Conservation (phyloP, 2,797 vertebrate species). For the Avahi laniger region DNA sequence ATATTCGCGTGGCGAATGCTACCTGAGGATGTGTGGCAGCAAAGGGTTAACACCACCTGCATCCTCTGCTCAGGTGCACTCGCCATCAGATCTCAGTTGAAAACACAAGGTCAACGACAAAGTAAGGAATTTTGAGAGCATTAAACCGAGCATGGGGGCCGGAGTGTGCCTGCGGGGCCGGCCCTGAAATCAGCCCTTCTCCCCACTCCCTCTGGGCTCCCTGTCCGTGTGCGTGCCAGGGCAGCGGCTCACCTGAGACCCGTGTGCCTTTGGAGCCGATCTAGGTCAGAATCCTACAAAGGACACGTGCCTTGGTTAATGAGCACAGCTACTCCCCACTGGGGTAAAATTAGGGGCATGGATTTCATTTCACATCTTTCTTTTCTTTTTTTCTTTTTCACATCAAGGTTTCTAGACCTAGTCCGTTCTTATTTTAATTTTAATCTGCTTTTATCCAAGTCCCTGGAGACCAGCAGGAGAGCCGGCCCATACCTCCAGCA, state of each 20-base stretch:
- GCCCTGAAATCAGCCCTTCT: background rate
- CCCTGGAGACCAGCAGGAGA: background rate
- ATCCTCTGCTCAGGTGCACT: rapidly evolving
- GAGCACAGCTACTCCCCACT: background rate
- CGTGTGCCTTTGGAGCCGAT: background rate
- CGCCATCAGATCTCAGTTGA: too few relatives aligned
- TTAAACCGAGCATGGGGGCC: background rate
- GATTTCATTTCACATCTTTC: background rate
- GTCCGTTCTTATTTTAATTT: slow-evolving; percentile 21
- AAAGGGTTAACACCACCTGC: rapidly evolving
- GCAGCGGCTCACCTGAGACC: rapidly evolving
- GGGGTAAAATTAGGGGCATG: background rate
- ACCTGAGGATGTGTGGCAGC: rapidly evolving
- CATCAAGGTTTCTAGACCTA: slow-evolving; percentile 10
- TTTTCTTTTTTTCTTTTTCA: background rate
- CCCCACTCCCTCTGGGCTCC: rapidly evolving
- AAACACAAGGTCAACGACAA: background rate
- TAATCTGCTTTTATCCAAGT: background rate
- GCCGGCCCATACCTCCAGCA: background rate
- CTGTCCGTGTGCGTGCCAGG: rapidly evolving
- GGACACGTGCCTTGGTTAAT: rapidly evolving
- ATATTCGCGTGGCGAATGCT: rapidly evolving
- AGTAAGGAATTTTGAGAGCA: rapidly evolving
- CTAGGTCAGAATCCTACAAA: background rate
- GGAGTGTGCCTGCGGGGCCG: rapidly evolving